phyloP scores from a whole-genome alignment of 2,113 vertebrate species.

The Siphamia tubifer region DNA sequence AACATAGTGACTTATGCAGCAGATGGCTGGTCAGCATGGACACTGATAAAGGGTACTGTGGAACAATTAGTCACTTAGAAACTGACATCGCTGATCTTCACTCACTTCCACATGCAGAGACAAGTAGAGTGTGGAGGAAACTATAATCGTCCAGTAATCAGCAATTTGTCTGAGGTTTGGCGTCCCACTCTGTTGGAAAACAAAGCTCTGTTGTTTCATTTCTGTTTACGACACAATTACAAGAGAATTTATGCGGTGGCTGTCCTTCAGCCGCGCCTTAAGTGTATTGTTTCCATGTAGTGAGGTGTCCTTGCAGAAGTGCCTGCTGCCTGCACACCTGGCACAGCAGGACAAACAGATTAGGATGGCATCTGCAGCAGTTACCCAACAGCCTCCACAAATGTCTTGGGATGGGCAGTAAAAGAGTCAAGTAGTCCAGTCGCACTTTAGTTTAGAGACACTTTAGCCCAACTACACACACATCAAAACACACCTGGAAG shows the following conservation, averaged over 20 bases:
- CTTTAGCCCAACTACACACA: neutral
- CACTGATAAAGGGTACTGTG: slow-evolving; percentile 4
- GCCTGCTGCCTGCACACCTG: slow-evolving; percentile 66
- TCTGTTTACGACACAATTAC: slow-evolving; percentile 64
- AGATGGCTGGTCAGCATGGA: slow-evolving; percentile 41
- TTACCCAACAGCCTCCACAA: slow-evolving; percentile 49
- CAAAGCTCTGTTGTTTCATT: slow-evolving; percentile 59
- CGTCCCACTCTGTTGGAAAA: slow-evolving; percentile 24
- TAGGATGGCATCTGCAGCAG: slow-evolving; percentile 66
- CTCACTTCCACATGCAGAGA: slow-evolving; percentile 13
- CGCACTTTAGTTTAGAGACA: slow-evolving; percentile 8
- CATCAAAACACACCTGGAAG: neutral
- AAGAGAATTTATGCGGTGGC: slow-evolving; percentile 55
- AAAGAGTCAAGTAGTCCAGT: slow-evolving; percentile 59
- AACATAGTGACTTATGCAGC: slow-evolving; percentile 19
- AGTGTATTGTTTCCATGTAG: slow-evolving; percentile 42
- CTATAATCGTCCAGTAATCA: neutral
- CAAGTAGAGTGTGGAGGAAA: neutral
- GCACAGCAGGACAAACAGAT: slow-evolving; percentile 66
- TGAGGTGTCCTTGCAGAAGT: slow-evolving; percentile 56
- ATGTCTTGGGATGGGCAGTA: slow-evolving; percentile 66
- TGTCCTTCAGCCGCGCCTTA: slow-evolving; percentile 44
- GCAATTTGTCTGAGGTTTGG: slow-evolving; percentile 1
- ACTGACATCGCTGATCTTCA: neutral
- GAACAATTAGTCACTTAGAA: slow-evolving; percentile 30